phyloP scores from a whole-genome alignment of 2,888 invertebrate genomes.

The Heteromurus nitidus region DNA sequence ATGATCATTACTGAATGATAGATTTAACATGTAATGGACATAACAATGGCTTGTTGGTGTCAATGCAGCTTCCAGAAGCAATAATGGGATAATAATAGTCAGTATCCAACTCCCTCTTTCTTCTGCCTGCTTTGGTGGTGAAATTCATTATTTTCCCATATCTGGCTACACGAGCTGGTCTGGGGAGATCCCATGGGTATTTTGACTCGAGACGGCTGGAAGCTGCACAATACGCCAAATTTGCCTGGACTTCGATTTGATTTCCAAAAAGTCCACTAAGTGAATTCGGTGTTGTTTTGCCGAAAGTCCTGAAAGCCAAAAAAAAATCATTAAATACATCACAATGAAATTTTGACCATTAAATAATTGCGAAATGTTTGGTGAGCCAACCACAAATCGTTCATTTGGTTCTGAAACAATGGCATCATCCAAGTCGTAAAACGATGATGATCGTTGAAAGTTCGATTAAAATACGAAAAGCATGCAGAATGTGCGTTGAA shows the following conservation, averaged over 20 bases:
- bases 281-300: conserved; percentile 34
- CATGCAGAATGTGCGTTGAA: conserved; percentile 67
- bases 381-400: conserved; percentile 64
- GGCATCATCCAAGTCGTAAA: conserved; percentile 67
- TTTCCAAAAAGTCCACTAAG: conserved; percentile 69
- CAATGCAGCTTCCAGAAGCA: neutral
- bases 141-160: conserved; percentile 11
- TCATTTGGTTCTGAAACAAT: conserved; percentile 67
- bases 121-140: neutral
- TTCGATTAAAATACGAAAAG: conserved; percentile 58
- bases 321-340: conserved; percentile 9
- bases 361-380: neutral
- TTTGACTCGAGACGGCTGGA: conserved; percentile 54
- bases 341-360: neutral
- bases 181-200: conserved; percentile 68
- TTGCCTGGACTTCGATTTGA: conserved; percentile 54
- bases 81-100: neutral
- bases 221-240: conserved; percentile 63
- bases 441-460: conserved; percentile 66
- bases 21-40: conserved; percentile 1
- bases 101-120: conserved; percentile 22
- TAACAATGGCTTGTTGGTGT: neutral
- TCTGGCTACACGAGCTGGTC: conserved; percentile 30
- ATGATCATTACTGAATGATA: no score
- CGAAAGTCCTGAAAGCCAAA: conserved; percentile 39